Base-by-base conservation (phyloP, 2,888 invertebrate genomes). In the Amblyjoppa proteus region DNA sequence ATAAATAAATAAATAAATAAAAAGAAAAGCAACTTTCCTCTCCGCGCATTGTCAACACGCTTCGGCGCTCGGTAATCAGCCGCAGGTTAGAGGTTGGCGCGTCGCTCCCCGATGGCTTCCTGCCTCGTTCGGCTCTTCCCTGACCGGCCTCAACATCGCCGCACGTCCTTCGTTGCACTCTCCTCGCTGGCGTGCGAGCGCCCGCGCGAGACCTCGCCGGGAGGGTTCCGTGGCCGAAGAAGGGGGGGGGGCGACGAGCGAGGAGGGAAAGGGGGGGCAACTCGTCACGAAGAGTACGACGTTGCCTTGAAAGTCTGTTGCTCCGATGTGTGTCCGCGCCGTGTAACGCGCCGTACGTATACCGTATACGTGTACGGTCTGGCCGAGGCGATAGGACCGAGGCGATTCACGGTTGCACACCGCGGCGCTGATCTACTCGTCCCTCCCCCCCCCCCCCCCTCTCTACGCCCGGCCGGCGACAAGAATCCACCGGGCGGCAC, bases 121-220 rank as follows among this genome's bases (percentile, higher is more conserved):
- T 58, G 64, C 77, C 73, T 84, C 76, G 80, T 84, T 86, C 81
- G 81, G 25, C 68, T 74, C 75, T 71, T 79, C 20, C 58, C 84
- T 53, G 84, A 87, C 83, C 86, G 71, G 51, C 76, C 87, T 74
- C 85, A 71, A 80, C 83, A 76, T 81, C 82, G 51, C 41, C 78
- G 76, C 34, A 61, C 75, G 66, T 69, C 75, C 75, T 80, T 81
- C 80, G 71, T 81, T 86, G 86, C 86, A 86, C 75, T 81, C 75
- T 41, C 71, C 75, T 79, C 75, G 28, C 58, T 53, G 69, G 41
- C 56, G 81, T 64, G 83, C 74, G 61, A 31, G 61, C 20, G 76
- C 61, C 64, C 16, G 56, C 41, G 20, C 38, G 56, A 13, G 45
- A 53, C 38, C 66, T 45, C 38, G 58, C 53, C 5, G 5, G 34